These are phyloP conservation scores for Caenorhabditis sp. DNA, from an alignment of 2,888 invertebrate genomes.

Conservation along the genomic window DNA sequence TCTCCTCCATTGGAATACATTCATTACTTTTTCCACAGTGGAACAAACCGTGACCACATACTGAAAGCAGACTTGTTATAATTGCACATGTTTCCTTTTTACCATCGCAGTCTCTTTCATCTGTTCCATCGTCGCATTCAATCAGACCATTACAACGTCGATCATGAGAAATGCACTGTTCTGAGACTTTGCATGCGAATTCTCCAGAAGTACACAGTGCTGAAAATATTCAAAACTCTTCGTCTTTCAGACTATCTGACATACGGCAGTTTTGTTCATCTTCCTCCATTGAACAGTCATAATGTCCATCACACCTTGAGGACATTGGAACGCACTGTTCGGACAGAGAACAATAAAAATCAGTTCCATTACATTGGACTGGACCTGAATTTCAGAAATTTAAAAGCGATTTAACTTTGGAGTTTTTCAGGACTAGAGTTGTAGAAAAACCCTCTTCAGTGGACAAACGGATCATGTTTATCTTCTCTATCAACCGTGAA, in stretches of 20 bases:
- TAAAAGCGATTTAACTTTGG: neutral
- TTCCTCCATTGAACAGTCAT: constrained; percentile 82
- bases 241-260: constrained; percentile 30
- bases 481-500: constrained; percentile 45
- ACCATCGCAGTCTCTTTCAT: constrained; percentile 81
- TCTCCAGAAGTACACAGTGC: constrained; percentile 81
- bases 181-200: constrained; percentile 82
- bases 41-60: constrained; percentile 79
- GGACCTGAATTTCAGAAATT: too few relatives aligned
- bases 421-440: neutral
- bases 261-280: constrained; percentile 83
- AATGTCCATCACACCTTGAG: constrained; percentile 81
- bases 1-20: constrained; percentile 77
- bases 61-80: constrained; percentile 61
- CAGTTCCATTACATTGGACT: constrained; percentile 73
- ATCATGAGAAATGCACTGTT: constrained; percentile 81
- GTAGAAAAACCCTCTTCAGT: neutral
- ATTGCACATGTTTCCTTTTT: neutral
- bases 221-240: too few relatives aligned
- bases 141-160: constrained; percentile 80
- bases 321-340: constrained; percentile 78
- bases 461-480: constrained; percentile 16
- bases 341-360: constrained; percentile 79
- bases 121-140: constrained; percentile 82
- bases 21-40: constrained; percentile 80